Percentiles rank a stretch among this genome's conserved stretches.
phyloP scores from a whole-genome alignment of 2,113 vertebrate genomes.

The Odontophorus gujanensis region DNA sequence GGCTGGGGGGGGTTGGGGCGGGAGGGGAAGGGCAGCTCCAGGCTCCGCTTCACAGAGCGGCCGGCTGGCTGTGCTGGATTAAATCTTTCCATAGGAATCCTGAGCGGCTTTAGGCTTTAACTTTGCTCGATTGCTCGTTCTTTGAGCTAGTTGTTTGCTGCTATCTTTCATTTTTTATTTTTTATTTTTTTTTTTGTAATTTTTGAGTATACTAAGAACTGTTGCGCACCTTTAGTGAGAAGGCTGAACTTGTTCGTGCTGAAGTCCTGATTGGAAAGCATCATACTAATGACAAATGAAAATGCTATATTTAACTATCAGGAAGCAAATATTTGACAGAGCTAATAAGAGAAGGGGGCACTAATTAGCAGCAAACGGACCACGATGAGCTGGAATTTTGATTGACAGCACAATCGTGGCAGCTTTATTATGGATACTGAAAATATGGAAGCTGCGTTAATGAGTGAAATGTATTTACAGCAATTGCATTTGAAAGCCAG shows the following conservation, averaged over 20 bases:
- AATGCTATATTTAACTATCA: not conserved
- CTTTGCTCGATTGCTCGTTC: not conserved
- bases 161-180: not conserved
- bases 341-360: not conserved
- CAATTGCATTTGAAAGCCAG: not conserved
- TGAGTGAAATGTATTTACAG: accelerated
- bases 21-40: accelerated
- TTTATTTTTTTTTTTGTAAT: no score
- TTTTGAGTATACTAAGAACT: not conserved
- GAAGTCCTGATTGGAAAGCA: not conserved
- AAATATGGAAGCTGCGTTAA: not conserved
- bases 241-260: not conserved
- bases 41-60: not conserved
- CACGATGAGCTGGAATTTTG: not conserved
- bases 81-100: not conserved
- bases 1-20: no score
- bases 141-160: not conserved
- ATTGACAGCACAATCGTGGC: not conserved
- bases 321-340: not conserved
- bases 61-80: not conserved
- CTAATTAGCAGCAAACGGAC: not conserved
- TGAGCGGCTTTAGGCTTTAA: not conserved
- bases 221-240: accelerated
- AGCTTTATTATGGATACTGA: not conserved
- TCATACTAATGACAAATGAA: not conserved